These are phyloP conservation scores for Tyto alba DNA, from an alignment of 2,113 vertebrate species.

Conservation along the genomic window DNA sequence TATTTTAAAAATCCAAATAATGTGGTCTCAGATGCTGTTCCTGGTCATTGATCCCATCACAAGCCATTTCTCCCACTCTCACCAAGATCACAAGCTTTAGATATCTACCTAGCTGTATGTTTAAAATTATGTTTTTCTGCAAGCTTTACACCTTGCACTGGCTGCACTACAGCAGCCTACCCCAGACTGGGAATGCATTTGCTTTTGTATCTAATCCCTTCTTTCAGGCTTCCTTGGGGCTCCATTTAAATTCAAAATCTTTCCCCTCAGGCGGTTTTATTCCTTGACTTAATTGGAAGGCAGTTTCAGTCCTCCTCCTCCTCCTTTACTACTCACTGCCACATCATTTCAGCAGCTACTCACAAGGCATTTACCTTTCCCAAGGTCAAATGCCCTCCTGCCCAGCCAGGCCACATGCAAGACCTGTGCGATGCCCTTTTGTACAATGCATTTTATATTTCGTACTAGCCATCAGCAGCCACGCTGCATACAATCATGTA, in stretches of 20 bases:
- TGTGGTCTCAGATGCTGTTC: not conserved
- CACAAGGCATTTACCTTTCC: not conserved
- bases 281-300: not conserved
- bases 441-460: fast-evolving
- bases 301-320: not conserved
- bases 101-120: not conserved
- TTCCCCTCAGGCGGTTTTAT: not conserved
- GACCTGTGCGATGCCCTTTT: fast-evolving
- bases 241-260: not conserved
- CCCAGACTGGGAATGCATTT: not conserved
- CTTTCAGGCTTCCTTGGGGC: not conserved
- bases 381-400: not conserved
- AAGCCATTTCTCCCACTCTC: not conserved
- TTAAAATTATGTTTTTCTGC: not conserved
- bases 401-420: not conserved
- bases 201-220: not conserved
- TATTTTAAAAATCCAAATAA: not conserved
- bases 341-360: not conserved
- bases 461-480: not conserved
- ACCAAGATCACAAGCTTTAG: not conserved
- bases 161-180: not conserved
- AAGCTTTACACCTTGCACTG: not conserved
- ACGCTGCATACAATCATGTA: fast-evolving
- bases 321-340: not conserved
- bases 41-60: not conserved